phyloP scores from a whole-genome alignment of 2,888 invertebrate genomes.

The Halictus ligatus region DNA sequence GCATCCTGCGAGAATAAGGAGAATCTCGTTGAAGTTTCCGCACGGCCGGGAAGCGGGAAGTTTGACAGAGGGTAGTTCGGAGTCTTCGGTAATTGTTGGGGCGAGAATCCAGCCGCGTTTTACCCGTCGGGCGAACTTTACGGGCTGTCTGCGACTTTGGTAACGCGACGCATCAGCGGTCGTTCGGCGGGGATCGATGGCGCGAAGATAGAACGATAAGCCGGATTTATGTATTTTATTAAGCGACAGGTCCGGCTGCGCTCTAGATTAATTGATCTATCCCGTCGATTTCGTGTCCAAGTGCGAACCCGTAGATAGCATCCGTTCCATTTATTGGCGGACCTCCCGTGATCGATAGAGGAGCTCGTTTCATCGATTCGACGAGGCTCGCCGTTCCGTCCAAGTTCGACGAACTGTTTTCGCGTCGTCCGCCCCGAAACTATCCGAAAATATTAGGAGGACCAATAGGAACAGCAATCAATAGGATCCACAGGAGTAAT shows the following conservation, averaged over 20 bases:
- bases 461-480: no score
- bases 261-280: constrained; percentile 27
- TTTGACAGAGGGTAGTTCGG: not conserved
- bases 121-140: constrained; percentile 30
- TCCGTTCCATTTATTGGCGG: constrained; percentile 19
- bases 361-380: not conserved
- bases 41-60: not conserved
- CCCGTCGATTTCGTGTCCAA: constrained; percentile 17
- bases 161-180: constrained; percentile 32
- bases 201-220: constrained; percentile 25
- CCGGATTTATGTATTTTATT: constrained; percentile 46
- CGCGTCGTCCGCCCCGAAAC: no score
- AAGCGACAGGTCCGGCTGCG: constrained; percentile 4
- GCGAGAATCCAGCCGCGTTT: constrained; percentile 15
- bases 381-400: not conserved
- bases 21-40: not conserved
- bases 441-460: no score
- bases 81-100: not conserved
- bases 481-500: no score
- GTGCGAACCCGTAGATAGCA: constrained; percentile 33
- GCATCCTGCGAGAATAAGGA: not conserved
- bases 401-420: not conserved
- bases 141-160: constrained; percentile 17
- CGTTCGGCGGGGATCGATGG: constrained; percentile 21
- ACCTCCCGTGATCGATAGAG: constrained; percentile 12